Evolutionary conservation across 2,888 invertebrate genomes (phyloP).

Genomic region (Apodemia mormo): DNA sequence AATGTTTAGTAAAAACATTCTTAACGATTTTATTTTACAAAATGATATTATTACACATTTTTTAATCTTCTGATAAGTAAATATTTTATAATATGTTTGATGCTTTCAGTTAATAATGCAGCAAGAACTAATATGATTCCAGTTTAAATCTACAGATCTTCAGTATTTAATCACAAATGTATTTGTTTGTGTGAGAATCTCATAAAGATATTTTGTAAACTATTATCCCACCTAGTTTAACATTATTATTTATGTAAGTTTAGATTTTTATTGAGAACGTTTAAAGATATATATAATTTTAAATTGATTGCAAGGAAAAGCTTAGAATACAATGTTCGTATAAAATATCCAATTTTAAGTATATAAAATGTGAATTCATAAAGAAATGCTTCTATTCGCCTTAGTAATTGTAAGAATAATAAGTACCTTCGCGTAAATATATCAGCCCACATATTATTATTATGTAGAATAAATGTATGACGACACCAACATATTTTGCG

Average conservation of each 20-base stretch:
- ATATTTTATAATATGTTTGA: too few species aligned
- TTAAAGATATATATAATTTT: slow-evolving; percentile 21
- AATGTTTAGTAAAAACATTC: too few species aligned
- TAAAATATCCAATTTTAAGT: neutral
- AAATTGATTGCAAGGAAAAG: slow-evolving; percentile 5
- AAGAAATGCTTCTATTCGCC: slow-evolving; percentile 20
- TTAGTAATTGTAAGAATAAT: slow-evolving; percentile 15
- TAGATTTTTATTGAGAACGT: slow-evolving; percentile 40
- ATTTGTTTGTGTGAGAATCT: slow-evolving; percentile 39
- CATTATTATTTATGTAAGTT: slow-evolving; percentile 63
- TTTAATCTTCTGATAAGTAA: too few species aligned
- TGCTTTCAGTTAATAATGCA: neutral
- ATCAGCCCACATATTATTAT: slow-evolving; percentile 8
- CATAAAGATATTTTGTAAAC: slow-evolving; percentile 44
- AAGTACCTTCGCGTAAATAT: slow-evolving; percentile 9
- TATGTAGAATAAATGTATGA: slow-evolving; percentile 19
- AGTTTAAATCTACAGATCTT: slow-evolving; percentile 20
- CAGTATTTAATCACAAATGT: slow-evolving; percentile 45
- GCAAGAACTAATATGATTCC: slow-evolving; percentile 4
- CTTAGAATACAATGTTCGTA: slow-evolving; percentile 9
- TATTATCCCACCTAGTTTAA: slow-evolving; percentile 75
- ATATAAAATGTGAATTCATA: slow-evolving; percentile 9
- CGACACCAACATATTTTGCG: slow-evolving; percentile 71
- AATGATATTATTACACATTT: too few species aligned
- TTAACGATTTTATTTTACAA: too few species aligned